Percentiles rank a stretch among this genome's conserved stretches.
These are phyloP conservation scores for Corythucha ciliata DNA, from an alignment of 2,888 invertebrate genomes.

Conservation along the genomic window DNA sequence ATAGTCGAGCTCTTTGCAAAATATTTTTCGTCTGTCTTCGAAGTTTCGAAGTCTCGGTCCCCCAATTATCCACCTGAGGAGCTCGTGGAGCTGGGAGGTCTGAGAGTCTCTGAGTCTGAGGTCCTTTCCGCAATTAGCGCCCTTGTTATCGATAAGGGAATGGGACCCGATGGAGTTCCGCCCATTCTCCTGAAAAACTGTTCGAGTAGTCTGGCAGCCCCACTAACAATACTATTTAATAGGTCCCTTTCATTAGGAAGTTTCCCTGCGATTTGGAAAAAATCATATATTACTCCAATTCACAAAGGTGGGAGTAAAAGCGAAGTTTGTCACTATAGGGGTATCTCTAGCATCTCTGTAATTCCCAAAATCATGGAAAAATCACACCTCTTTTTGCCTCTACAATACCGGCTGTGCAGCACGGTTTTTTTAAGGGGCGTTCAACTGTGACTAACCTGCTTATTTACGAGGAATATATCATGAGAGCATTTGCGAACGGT, in stretches of 20 bases:
- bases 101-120: too few relatives aligned
- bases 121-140: too few relatives aligned
- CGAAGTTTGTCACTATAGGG: background rate
- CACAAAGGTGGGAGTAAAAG: slow-evolving; percentile 1
- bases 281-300: background rate
- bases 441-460: slow-evolving; percentile 12
- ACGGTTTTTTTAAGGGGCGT: slow-evolving; percentile 5
- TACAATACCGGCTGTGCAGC: background rate
- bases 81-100: too few relatives aligned
- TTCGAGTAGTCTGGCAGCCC: too few relatives aligned
- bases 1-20: too few relatives aligned
- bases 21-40: too few relatives aligned
- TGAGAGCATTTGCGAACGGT: slow-evolving; percentile 3
- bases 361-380: slow-evolving; percentile 14
- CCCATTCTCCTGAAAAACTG: too few relatives aligned
- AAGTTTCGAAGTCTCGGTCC: too few relatives aligned
- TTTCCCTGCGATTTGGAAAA: background rate
- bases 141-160: too few relatives aligned
- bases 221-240: background rate
- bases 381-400: background rate
- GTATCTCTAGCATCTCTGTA: slow-evolving; percentile 1
- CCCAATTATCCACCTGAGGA: too few relatives aligned
- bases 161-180: too few relatives aligned
- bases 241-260: background rate
- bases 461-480: background rate